phyloP scores from a whole-genome alignment of 2,888 invertebrate genomes.

The Gymnoscelis rufifasciata region DNA sequence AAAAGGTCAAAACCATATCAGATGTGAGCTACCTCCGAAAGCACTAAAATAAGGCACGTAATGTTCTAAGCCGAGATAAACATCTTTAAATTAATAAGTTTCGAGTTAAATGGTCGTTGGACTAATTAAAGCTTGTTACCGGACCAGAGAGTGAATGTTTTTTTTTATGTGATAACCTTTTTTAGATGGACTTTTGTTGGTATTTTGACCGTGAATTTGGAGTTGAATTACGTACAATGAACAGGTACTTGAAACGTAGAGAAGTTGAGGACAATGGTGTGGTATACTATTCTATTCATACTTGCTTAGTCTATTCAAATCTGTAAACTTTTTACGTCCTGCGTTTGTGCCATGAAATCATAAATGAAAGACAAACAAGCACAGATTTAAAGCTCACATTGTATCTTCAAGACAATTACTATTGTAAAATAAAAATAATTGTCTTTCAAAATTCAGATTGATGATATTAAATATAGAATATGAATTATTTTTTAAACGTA shows the following conservation, averaged over 20 bases:
- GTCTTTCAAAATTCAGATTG: no score
- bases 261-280: no score
- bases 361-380: no score
- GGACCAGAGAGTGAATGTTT: conserved; percentile 6
- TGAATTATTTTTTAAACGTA: no score
- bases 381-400: no score
- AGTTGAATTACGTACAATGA: background rate
- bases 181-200: background rate
- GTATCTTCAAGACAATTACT: no score
- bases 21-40: conserved; percentile 1
- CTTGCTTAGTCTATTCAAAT: no score
- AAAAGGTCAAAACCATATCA: conserved; percentile 7
- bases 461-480: no score
- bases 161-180: background rate
- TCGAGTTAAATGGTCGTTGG: conserved; percentile 16
- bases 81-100: conserved; percentile 19
- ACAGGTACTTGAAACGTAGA: background rate
- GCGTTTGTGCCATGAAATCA: no score
- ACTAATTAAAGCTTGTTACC: conserved; percentile 15
- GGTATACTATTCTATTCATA: no score
- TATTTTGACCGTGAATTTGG: background rate
- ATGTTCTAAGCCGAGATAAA: conserved; percentile 10
- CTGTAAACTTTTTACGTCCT: no score
- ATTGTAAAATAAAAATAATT: no score
- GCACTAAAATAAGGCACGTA: conserved; percentile 11